These are phyloP conservation scores for Lamellibrachia columna DNA, from an alignment of 2,888 invertebrate genomes.

Conservation along the genomic window DNA sequence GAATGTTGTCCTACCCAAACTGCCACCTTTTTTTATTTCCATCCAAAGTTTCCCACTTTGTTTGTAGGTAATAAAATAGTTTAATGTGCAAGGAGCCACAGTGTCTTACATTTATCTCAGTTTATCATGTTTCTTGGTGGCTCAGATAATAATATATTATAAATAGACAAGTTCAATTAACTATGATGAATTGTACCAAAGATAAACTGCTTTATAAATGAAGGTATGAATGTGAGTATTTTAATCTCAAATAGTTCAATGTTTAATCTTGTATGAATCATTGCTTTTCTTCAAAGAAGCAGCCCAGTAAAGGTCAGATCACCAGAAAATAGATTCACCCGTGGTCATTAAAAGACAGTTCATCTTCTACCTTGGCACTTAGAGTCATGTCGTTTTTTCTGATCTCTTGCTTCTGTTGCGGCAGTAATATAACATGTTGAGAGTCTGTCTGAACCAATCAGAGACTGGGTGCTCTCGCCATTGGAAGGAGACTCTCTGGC, in stretches of 20 bases:
- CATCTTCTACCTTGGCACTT: conserved; percentile 2
- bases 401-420: background rate
- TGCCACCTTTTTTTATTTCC: background rate
- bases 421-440: background rate
- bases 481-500: background rate
- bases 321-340: background rate
- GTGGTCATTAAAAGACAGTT: background rate
- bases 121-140: background rate
- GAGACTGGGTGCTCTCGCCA: background rate
- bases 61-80: background rate
- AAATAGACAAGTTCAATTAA: background rate
- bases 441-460: background rate
- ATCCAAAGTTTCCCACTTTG: background rate
- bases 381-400: background rate
- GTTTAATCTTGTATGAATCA: background rate
- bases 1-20: background rate
- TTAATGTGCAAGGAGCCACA: background rate
- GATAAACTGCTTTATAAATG: background rate
- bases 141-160: background rate
- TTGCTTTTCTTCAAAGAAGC: background rate
- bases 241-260: background rate
- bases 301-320: background rate
- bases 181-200: background rate
- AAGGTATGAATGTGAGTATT: background rate
- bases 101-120: background rate